Evolutionary conservation across 2,888 invertebrate species (phyloP), one percentile per base, ranked within the genome.

Genomic region (Pristionchus fissidentatus): DNA sequence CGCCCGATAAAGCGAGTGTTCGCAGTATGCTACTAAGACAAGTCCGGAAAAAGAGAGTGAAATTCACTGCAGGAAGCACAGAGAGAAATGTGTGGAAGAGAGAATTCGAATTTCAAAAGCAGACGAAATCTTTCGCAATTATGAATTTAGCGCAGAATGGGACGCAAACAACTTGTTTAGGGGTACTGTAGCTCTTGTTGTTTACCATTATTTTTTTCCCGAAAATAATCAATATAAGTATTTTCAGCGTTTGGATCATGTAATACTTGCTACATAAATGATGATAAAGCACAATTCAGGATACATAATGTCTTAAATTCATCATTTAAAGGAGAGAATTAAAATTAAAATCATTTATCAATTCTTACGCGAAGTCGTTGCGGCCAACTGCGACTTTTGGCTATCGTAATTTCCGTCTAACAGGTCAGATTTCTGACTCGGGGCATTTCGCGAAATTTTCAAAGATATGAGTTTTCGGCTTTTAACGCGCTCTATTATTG

Each of bases 371-470:
- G 8, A 22, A 66, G 22, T 41, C 7, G 38, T 66, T 41, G 4
- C 57, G 26, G 29, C 26, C 26, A 4, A n/a, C 35, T 62, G 60
- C 15, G n/a, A n/a, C n/a, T n/a, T n/a, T n/a, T n/a, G n/a, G n/a
- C n/a, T n/a, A n/a, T n/a, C n/a, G 22, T 15, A n/a, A 52, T 52
- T 52, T 66, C n/a, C 66, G 66, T 38, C 13, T 35, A 19, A 38
- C 43, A 43, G 73, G 73, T 73, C 73, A 73, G n/a, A 43, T 19
- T 73, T 43, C 26, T 73, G 73, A 73, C n/a, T 46, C 73, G 38
- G 29, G 73, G 32, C 46, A 43, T 22, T 73, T 77, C 75, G 32
- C 19, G 15, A n/a, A n/a, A n/a, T n/a, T n/a, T n/a, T n/a, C n/a
- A n/a, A 3, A 22, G 3, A 15, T 38, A 35, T 38, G 15, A 32